Base-by-base conservation (phyloP, 2,113 vertebrate species). In the Smithornis capensis region DNA sequence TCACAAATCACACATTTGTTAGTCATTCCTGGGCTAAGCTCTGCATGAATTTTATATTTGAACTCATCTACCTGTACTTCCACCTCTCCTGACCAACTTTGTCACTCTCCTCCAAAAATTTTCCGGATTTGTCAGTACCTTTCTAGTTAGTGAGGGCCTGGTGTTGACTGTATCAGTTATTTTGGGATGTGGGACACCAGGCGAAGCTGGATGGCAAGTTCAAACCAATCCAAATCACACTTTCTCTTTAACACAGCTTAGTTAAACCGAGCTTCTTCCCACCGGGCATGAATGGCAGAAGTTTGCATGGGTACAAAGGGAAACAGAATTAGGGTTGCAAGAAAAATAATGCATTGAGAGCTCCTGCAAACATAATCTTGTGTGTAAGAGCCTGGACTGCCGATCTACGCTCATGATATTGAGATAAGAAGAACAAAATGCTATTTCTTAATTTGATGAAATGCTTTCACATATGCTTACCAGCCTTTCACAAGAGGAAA, bases 1-100 rank as follows among this genome's bases (percentile, higher is more conserved):
- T 96, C 86, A 96, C 90, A 95, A 91, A 90, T 90, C 78, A 92
- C 87, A 93, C 88, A 92, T 35, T 83, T 47, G 59, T 94, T 96
- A 90, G 88, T 96, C 96, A 97, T 81, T 67, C 91, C 56, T 29
- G 67, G 96, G 93, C 83, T 84, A 69, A 74, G 78, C 50, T 73
- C 74, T 47, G 78, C 79, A 55, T 14, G 33, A n/a, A 0, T 19
- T 70, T 90, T 23, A 9, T 60, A 63, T 81, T 44, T 83, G 24
- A 94, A 70, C 59, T 81, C 71, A 19, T 63, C 82, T 86, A 95
- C 90, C 94, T 92, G 85, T 69, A 42, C 24, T 92, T 90, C 70
- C 52, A 90, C 24, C 28, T 87, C 67, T 91, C 90, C 63, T 55
- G 35, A 86, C 56, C 38, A 77, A 31, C 31, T 74, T 52, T 92